Evolutionary conservation across 1,140 invertebrate genomes (phyloP).

Genomic region (Neodiprion virginianus): DNA sequence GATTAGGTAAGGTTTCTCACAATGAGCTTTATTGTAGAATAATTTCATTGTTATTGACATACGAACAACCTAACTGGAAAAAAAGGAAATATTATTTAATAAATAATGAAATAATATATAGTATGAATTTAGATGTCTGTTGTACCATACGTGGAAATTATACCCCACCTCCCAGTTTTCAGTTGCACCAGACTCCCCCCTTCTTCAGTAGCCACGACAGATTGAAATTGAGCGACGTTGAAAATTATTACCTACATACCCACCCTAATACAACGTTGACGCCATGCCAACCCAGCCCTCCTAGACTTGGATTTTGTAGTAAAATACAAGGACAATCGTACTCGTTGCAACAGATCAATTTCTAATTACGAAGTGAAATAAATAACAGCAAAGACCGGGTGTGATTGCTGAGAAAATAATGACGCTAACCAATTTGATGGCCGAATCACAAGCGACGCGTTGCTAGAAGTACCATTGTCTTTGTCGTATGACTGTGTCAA

Average conservation of each 20-base stretch:
- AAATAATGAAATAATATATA: background rate
- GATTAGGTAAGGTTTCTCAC: too few relatives aligned
- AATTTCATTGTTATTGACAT: too few relatives aligned
- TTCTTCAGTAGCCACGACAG: background rate
- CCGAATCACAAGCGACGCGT: background rate
- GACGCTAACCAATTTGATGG: too few relatives aligned
- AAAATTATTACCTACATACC: constrained; percentile 27
- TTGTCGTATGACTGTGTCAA: constrained; percentile 41
- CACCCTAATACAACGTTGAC: constrained; percentile 35
- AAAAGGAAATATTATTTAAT: background rate
- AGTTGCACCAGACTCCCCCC: constrained; percentile 1
- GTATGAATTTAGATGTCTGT: background rate
- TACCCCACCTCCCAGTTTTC: background rate
- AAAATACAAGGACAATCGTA: constrained; percentile 38
- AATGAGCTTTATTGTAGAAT: too few relatives aligned
- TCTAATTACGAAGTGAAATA: background rate
- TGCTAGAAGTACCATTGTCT: constrained; percentile 41
- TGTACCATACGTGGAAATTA: background rate
- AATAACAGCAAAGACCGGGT: background rate
- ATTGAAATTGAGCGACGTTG: background rate
- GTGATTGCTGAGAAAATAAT: too few relatives aligned
- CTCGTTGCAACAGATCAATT: constrained; percentile 22
- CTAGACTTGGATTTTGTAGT: constrained; percentile 32
- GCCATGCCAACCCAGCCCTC: constrained; percentile 34
- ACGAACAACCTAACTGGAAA: too few relatives aligned